Conservation (phyloP, 2,888 invertebrate genomes). For the Rosalia funebris region DNA sequence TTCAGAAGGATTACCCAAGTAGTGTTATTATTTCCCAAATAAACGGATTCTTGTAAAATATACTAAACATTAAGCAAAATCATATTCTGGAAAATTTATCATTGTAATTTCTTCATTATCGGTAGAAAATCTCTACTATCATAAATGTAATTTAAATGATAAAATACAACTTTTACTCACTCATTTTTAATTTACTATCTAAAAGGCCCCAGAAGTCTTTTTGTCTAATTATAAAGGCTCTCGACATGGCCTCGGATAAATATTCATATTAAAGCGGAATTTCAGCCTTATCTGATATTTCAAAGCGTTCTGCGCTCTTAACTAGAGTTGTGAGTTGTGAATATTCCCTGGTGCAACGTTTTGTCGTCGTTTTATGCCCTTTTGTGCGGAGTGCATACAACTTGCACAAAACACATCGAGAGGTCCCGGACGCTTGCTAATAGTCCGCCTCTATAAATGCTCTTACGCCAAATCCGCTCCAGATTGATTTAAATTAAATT, state of each 20-base stretch:
- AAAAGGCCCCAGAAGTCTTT: background rate
- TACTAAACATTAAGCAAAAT: too few species aligned
- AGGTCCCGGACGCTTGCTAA: conserved; percentile 23
- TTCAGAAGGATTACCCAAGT: too few species aligned
- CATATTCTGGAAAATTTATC: too few species aligned
- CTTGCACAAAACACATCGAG: conserved; percentile 26
- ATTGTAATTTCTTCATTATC: too few species aligned
- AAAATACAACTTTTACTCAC: too few species aligned
- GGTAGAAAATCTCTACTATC: too few species aligned
- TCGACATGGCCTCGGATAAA: conserved; percentile 16
- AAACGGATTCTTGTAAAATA: too few species aligned
- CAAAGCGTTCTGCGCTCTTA: conserved; percentile 31
- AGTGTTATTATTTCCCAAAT: too few species aligned
- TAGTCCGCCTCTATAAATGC: conserved; percentile 23
- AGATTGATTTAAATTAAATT: conserved; percentile 22
- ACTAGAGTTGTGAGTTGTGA: conserved; percentile 30
- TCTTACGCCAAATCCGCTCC: conserved; percentile 15
- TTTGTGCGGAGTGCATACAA: conserved; percentile 25
- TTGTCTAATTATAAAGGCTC: conserved; percentile 1
- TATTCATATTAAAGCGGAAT: conserved; percentile 31
- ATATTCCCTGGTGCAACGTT: conserved; percentile 31
- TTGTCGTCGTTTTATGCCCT: conserved; percentile 24
- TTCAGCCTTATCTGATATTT: conserved; percentile 27
- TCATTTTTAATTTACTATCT: background rate
- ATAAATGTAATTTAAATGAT: too few species aligned